Percentiles rank a stretch among this genome's conserved stretches.
These are phyloP conservation scores for Reinhardtius hippoglossoides DNA, from an alignment of 2,113 vertebrate species.

Conservation along the genomic window DNA sequence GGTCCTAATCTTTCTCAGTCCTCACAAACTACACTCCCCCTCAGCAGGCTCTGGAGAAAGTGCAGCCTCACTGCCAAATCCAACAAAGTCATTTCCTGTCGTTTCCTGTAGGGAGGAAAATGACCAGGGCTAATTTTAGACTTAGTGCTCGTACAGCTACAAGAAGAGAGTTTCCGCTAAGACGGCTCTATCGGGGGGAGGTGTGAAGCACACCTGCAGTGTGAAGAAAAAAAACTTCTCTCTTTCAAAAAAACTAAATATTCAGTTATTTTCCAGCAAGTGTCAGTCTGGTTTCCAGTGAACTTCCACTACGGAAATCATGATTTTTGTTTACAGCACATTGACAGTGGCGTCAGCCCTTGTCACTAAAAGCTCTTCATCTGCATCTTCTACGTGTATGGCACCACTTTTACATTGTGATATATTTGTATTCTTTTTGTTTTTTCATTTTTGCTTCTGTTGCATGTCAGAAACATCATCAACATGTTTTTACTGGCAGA, in stretches of 20 bases:
- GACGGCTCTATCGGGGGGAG: background rate
- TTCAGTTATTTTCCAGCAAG: slow-evolving; percentile 17
- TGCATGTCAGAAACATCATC: no score
- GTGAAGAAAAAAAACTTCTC: slow-evolving; percentile 5
- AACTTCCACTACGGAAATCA: no score
- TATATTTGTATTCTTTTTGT: no score
- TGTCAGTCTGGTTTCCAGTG: background rate
- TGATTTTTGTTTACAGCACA: no score
- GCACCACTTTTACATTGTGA: no score
- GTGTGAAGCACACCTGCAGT: slow-evolving; percentile 32
- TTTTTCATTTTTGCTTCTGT: no score
- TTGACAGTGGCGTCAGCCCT: no score
- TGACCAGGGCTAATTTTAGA: slow-evolving; percentile 81
- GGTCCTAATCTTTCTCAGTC: slow-evolving; percentile 30
- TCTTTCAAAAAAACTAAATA: slow-evolving; percentile 18
- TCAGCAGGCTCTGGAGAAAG: slow-evolving; percentile 73
- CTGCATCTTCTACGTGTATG: no score
- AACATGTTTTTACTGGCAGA: no score
- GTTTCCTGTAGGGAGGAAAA: slow-evolving; percentile 75
- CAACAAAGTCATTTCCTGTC: slow-evolving; percentile 83
- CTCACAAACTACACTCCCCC: slow-evolving; percentile 34
- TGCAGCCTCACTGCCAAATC: slow-evolving; percentile 80
- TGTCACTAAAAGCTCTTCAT: no score
- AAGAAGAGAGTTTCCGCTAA: slow-evolving; percentile 48
- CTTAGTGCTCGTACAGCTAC: slow-evolving; percentile 49